phyloP scores from a whole-genome alignment of 2,113 vertebrate genomes.

The Pungitius pungitius region DNA sequence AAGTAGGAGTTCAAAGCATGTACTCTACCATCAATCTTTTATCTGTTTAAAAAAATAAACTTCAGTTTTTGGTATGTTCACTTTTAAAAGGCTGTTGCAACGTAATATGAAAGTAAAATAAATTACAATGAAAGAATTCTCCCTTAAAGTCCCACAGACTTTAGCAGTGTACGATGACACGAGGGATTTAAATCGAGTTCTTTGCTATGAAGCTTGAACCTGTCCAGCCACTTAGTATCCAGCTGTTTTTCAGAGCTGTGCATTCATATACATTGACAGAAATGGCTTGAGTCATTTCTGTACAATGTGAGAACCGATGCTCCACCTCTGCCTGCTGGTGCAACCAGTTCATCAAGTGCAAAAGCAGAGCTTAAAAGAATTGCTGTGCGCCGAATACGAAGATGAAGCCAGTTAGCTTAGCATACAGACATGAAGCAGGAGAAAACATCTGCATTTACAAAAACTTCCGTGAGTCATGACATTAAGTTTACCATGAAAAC shows the following conservation, averaged over 20 bases:
- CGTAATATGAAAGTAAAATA: neutral
- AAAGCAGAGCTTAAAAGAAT: neutral
- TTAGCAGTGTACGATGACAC: neutral
- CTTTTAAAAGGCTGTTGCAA: neutral
- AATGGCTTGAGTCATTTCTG: neutral
- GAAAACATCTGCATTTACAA: neutral
- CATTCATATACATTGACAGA: neutral
- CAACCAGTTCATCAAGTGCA: slow-evolving; percentile 1
- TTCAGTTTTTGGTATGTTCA: neutral
- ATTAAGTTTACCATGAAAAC: neutral
- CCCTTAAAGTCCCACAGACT: neutral
- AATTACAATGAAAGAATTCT: neutral
- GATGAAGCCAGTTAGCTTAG: neutral
- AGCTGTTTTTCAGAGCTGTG: neutral
- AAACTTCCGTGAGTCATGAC: neutral
- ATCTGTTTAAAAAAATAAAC: neutral
- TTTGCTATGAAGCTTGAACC: neutral
- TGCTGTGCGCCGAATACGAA: neutral
- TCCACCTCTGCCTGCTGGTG: neutral
- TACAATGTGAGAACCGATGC: neutral
- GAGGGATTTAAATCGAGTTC: neutral
- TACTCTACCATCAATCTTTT: neutral
- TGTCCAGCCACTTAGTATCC: neutral
- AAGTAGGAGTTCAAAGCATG: neutral
- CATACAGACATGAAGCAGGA: neutral